Evolutionary conservation across 2,888 invertebrate genomes (phyloP).

Genomic region (Byasa hedistus): DNA sequence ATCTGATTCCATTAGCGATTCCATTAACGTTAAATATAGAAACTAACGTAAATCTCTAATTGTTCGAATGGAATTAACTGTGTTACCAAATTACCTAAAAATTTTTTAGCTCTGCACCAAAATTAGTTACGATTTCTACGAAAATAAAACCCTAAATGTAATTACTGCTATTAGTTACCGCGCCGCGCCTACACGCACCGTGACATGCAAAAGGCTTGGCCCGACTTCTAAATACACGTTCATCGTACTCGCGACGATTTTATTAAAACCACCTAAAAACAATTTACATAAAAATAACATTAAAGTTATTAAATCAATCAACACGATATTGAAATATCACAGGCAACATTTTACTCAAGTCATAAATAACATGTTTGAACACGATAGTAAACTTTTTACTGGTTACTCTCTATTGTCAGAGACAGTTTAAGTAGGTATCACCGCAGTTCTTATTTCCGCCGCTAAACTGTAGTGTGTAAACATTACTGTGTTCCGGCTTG

Average conservation of each 20-base stretch:
- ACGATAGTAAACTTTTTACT: too few species aligned
- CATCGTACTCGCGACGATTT: background rate
- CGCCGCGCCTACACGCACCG: slow-evolving; percentile 20
- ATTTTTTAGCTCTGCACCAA: background rate
- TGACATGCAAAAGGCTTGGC: slow-evolving; percentile 21
- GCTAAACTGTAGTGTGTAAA: too few species aligned
- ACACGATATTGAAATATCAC: too few species aligned
- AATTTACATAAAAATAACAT: background rate
- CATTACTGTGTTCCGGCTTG: too few species aligned
- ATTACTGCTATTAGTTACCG: slow-evolving; percentile 20
- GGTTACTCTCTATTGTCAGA: too few species aligned
- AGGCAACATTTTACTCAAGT: too few species aligned
- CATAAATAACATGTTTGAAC: too few species aligned
- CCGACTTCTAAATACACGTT: background rate
- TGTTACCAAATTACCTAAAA: background rate
- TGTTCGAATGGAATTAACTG: background rate
- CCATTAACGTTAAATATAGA: too few species aligned
- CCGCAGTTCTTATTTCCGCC: too few species aligned
- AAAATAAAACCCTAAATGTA: slow-evolving; percentile 24
- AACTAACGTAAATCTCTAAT: background rate
- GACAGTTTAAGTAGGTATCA: too few species aligned
- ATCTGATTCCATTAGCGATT: too few species aligned
- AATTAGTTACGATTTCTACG: slow-evolving; percentile 25
- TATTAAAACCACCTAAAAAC: background rate
- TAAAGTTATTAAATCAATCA: too few species aligned